Evolutionary conservation across 2,888 invertebrate genomes (phyloP), one percentile per base, ranked within the genome.

Genomic region (Pollenia amentaria): DNA sequence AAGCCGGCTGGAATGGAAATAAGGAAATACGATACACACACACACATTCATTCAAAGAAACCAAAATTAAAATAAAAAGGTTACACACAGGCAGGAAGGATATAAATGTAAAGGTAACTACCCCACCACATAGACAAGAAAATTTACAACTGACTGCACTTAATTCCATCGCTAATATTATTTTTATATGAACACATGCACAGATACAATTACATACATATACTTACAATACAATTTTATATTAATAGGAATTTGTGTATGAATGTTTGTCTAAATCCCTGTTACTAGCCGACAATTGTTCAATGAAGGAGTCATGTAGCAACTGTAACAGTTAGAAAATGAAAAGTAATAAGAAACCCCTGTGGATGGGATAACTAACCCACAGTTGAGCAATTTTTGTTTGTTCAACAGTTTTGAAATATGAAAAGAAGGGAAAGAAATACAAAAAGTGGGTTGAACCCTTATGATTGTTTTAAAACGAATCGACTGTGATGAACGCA

Each of bases 391-490:
- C 69, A 84, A 53, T 81, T 62, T 67, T 76, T 62, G 62, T 73
- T 76, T 48, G 69, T 42, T 69, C 48, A 81, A 81, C 65, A 81
- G 48, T 67, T 81, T 42, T 29, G 18, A 64, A 57, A 40, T 75
- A 51, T 64, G 12, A 21, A 4, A 70, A 42, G 18, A 77, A 62
- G 62, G 14, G 62, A 64, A 48, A 72, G 72, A 48, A n/a, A 29
- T n/a, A 53, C 38, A 14, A 78, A 84, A 85, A 85, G 76, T 72
- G 70, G 81, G 78, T 72, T 65, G 85, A 70, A 76, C 84, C 85
- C 85, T 86, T 88, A 79, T 86, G 72, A 84, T 84, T 87, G 79
- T 81, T 87, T 79, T 78, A 69, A 87, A 84, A 77, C 69, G 42
- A 84, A 72, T 84, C 86, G 78, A 78, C 77, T 87, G 83, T 75